These are phyloP conservation scores for Epirrhoe tristata DNA, from an alignment of 2,888 invertebrate species.

Conservation along the genomic window DNA sequence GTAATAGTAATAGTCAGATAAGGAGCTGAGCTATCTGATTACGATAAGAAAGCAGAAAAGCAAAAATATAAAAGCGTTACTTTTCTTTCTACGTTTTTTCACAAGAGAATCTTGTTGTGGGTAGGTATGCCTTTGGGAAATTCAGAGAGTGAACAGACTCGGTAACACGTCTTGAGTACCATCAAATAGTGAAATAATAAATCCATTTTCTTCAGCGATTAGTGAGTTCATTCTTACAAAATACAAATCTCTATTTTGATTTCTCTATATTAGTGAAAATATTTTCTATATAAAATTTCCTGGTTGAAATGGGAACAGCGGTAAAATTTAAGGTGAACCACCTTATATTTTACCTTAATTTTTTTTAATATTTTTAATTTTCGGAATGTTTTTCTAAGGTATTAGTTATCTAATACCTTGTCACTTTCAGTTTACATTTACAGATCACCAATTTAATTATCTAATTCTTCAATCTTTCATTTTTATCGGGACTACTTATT, in stretches of 20 bases:
- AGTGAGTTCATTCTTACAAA: not conserved
- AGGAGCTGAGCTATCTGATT: constrained; percentile 6
- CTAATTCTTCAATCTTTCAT: too few relatives aligned
- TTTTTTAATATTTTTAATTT: too few relatives aligned
- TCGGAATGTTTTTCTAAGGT: too few relatives aligned
- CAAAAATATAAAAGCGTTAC: constrained; percentile 25
- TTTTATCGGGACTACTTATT: too few relatives aligned
- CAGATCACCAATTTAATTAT: too few relatives aligned
- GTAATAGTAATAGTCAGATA: not conserved
- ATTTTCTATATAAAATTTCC: too few relatives aligned
- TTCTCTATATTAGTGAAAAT: not conserved
- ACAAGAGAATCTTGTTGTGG: constrained; percentile 31
- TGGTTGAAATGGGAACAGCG: too few relatives aligned
- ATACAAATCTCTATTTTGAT: not conserved
- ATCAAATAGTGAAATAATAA: constrained; percentile 22
- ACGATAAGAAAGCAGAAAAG: not conserved
- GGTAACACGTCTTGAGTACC: constrained; percentile 34
- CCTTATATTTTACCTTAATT: too few relatives aligned
- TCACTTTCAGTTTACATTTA: too few relatives aligned
- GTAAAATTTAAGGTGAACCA: too few relatives aligned
- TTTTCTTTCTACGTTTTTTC: constrained; percentile 33
- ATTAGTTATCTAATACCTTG: too few relatives aligned
- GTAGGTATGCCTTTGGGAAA: constrained; percentile 41
- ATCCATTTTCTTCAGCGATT: constrained; percentile 2
- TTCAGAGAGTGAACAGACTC: constrained; percentile 30